Evolutionary conservation across 2,888 invertebrate genomes (phyloP).

Genomic region (Teleiodes luculella): DNA sequence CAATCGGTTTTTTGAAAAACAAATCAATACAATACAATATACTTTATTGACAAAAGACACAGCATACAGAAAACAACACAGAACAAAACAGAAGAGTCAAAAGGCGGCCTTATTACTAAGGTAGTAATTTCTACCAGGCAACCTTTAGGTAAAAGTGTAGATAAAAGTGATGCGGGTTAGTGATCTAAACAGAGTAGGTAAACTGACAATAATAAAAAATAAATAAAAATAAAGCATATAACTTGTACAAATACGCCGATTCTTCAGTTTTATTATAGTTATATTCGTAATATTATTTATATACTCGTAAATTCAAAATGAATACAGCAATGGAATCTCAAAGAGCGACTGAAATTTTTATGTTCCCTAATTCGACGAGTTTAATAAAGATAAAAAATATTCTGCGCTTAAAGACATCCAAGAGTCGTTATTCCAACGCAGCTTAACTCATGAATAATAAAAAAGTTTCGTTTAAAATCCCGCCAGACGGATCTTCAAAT

Average conservation of each 20-base stretch:
- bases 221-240: not conserved
- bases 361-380: constrained; percentile 2
- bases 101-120: too few species aligned
- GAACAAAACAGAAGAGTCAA: too few species aligned
- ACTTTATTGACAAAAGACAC: too few species aligned
- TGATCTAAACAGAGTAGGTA: too few species aligned
- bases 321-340: not conserved
- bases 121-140: too few species aligned
- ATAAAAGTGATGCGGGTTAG: too few species aligned
- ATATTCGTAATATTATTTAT: not conserved
- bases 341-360: not conserved
- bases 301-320: not conserved
- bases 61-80: too few species aligned
- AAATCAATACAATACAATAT: too few species aligned
- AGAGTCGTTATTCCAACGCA: constrained; percentile 12
- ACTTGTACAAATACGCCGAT: too few species aligned
- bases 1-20: too few species aligned
- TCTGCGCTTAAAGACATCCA: constrained; percentile 26
- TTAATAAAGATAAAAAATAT: not conserved
- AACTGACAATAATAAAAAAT: too few species aligned
- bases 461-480: constrained; percentile 10
- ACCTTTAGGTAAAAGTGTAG: too few species aligned
- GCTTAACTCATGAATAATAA: constrained; percentile 28
- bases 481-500: not conserved
- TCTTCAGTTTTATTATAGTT: not conserved